Evolutionary conservation across 2,888 invertebrate genomes (phyloP), one percentile per base, ranked within the genome.

Genomic region (Plagiodera versicolora): DNA sequence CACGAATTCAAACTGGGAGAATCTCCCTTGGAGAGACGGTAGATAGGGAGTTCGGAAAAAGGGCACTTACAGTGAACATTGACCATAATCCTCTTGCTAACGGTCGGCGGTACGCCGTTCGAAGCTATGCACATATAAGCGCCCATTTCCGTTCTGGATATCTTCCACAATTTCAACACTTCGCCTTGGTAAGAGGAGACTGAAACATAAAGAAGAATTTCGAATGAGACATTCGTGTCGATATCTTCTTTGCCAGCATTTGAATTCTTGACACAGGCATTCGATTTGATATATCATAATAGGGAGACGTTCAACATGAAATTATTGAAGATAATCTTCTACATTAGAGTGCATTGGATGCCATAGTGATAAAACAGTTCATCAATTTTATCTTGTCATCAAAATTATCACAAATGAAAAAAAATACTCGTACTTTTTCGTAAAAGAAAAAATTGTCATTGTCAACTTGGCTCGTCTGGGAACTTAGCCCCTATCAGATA

Each of bases 41-140:
- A 28, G 28, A 28, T 28, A 59, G 45, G 54, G 45, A 30, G 56
- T 53, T 39, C 51, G 59, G 20, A 52, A 58, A 58, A 65, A 64
- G 60, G 52, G 44, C 82, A 91, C 94, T 91, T 84, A 94, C 95
- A 95, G 79, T 94, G 91, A 70, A 94, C 94, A 83, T 89, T 91
- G 75, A 94, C 89, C 78, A 87, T 87, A 75, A 94, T 92, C 77
- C 94, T 86, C 82, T 94, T 94, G 83, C 92, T 93, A 73, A 94
- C 90, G 56, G 92, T 88, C 51, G 94, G 94, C 45, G 94, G 94
- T 49, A 94, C 89, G 24, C 92, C 91, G 74, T 95, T 95, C 71
- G 90, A 89, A 46, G 94, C 94, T 70, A 94, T 94, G 82, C 94
- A 94, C 72, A 94, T 85, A 81, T 94, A 95, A 64, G 91, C 89